Base-by-base conservation (phyloP, 2,113 vertebrate genomes). In the Notarius quadriscutis region DNA sequence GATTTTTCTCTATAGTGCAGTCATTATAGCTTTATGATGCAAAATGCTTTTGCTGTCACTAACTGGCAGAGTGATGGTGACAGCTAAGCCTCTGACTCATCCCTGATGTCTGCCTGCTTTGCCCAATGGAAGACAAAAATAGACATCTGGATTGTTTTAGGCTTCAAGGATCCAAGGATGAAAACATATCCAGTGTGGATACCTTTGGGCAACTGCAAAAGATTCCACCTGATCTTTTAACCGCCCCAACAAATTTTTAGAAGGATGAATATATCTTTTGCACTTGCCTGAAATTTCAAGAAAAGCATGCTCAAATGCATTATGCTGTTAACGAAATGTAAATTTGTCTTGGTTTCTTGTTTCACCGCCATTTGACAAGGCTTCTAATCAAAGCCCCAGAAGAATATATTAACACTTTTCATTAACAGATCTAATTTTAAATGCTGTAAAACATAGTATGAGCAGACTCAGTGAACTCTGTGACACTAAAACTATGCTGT, bases 21-120 rank as follows among this genome's bases (percentile, higher is more conserved):
- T 84, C 65, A 55, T 84, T 79, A 60, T 50, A 79, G 84, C 72
- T 89, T 89, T 80, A 84, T 86, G 85, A 89, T 89, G 72, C 78
- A 50, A 84, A 69, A 85, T 89, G 89, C 67, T 86, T 60, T 63
- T 88, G 72, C 87, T 80, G 30, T 2, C 63, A 90, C 88, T 81
- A 69, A 78, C 87, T 86, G 86, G 87, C 84, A 79, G 80, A 77
- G 57, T 41, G 84, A 86, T 57, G 51, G 65, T 86, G 88, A 86
- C 79, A 88, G 62, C 92, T 93, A 88, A 92, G 90, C 84, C 87
- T 88, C 89, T 92, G 87, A 93, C 89, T 93, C 87, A 92, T 88
- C 91, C 91, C 81, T 89, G 87, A 87, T 62, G 85, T 90, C 88
- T 89, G 90, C 84, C 91, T 84, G 69, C 65, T 91, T 91, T 90